phyloP scores from a whole-genome alignment of 2,888 invertebrate species.

The Habroteleia sp. region DNA sequence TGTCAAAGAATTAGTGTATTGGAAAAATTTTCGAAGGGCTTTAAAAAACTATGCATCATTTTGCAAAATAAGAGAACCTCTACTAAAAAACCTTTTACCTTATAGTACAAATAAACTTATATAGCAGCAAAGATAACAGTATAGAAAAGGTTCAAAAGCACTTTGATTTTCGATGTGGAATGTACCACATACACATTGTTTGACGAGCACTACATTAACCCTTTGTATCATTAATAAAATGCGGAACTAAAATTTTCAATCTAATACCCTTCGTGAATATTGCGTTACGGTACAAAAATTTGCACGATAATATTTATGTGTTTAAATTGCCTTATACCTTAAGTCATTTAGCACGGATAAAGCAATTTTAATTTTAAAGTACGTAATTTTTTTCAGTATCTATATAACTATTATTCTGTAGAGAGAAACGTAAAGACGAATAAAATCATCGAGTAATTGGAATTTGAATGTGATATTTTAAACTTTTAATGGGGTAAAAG shows the following conservation, averaged over 20 bases:
- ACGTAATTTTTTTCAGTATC: too few species aligned
- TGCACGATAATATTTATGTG: neutral
- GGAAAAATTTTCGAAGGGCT: too few species aligned
- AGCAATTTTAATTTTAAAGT: neutral
- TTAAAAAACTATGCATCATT: too few species aligned
- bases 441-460: too few species aligned
- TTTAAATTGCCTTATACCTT: neutral
- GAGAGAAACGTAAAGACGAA: too few species aligned
- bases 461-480: too few species aligned
- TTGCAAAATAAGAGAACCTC: too few species aligned
- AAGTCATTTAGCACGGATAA: neutral
- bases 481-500: too few species aligned
- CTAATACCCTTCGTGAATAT: neutral
- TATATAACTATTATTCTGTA: too few species aligned
- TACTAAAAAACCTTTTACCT: constrained; percentile 6
- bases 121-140: constrained; percentile 18
- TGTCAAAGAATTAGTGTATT: too few species aligned
- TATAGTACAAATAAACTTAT: constrained; percentile 24
- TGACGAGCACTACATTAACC: constrained; percentile 25
- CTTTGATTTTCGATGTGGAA: constrained; percentile 51
- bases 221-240: constrained; percentile 37
- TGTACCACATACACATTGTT: constrained; percentile 52
- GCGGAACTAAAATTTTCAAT: constrained; percentile 16
- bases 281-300: neutral
- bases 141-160: constrained; percentile 28